Evolutionary conservation across 2,797 vertebrate species (phyloP).

Genomic region (Chanos chanos): DNA sequence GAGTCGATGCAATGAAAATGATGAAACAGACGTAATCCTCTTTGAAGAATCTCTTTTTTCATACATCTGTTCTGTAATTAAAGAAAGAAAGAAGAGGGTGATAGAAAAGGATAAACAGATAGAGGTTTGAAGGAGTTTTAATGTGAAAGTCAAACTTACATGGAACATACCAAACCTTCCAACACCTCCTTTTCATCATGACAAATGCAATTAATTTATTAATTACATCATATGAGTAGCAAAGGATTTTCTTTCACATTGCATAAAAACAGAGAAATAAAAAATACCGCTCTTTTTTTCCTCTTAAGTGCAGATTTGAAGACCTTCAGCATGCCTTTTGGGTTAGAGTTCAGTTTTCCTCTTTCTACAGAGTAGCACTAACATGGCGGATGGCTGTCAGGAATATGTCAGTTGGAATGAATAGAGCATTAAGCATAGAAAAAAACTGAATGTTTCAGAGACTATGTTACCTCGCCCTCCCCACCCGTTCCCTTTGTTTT

Average conservation of each 20-base stretch:
- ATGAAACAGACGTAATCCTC: too few relatives aligned
- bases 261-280: slow-evolving; percentile 58
- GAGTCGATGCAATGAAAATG: too few relatives aligned
- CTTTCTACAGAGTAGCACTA: slow-evolving; percentile 66
- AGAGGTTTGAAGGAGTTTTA: slow-evolving; percentile 71
- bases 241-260: slow-evolving; percentile 54
- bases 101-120: too few relatives aligned
- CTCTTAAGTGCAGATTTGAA: slow-evolving; percentile 73
- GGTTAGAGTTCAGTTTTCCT: slow-evolving; percentile 66
- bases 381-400: slow-evolving; percentile 31
- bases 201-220: slow-evolving; percentile 71
- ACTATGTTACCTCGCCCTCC: slow-evolving; percentile 32
- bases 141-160: slow-evolving; percentile 79
- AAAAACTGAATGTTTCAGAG: slow-evolving; percentile 32
- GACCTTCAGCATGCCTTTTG: slow-evolving; percentile 77
- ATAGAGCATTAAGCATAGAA: slow-evolving; percentile 37
- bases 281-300: slow-evolving; percentile 47
- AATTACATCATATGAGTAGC: slow-evolving; percentile 63
- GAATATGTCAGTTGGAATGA: slow-evolving; percentile 7
- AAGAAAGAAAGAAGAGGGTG: not conserved
- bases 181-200: slow-evolving; percentile 54
- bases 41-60: too few relatives aligned
- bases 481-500: slow-evolving; percentile 53
- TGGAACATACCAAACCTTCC: slow-evolving; percentile 73
- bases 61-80: not conserved